Percentiles rank a stretch among this genome's conserved stretches.
Evolutionary conservation across 2,888 invertebrate species (phyloP).

Genomic region (Aphidoletes aphidimyza): DNA sequence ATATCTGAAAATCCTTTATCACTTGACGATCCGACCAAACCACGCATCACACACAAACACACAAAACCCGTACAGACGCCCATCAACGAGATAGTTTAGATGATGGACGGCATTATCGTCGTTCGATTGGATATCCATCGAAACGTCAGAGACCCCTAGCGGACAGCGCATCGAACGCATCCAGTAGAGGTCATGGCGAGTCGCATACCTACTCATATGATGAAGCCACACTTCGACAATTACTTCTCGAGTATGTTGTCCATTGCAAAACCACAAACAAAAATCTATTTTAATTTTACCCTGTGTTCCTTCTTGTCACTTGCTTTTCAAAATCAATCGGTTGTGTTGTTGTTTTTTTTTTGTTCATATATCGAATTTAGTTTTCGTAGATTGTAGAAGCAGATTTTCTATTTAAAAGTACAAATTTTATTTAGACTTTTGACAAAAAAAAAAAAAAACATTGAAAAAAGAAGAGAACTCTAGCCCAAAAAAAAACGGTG

Average conservation of each 20-base stretch:
- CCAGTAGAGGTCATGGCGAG: conserved; percentile 70
- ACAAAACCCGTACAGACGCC: conserved; percentile 15
- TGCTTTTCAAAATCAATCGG: too few relatives aligned
- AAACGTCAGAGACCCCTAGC: conserved; percentile 66
- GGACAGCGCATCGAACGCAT: conserved; percentile 65
- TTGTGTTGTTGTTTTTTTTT: too few relatives aligned
- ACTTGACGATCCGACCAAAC: background rate
- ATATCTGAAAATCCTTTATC: conserved; percentile 30
- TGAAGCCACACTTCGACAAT: conserved; percentile 93
- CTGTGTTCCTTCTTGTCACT: background rate
- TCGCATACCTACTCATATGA: conserved; percentile 65
- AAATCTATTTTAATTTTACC: background rate
- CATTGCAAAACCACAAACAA: too few relatives aligned
- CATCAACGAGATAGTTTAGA: conserved; percentile 58
- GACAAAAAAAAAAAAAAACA: background rate
- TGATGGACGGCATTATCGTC: conserved; percentile 66
- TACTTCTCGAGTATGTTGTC: conserved; percentile 87
- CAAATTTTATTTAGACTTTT: background rate
- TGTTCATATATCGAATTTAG: too few relatives aligned
- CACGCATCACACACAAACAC: background rate
- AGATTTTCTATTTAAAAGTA: too few relatives aligned
- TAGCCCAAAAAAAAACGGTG: too few relatives aligned
- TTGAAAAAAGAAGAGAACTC: too few relatives aligned
- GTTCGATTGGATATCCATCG: conserved; percentile 66
- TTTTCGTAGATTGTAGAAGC: background rate